Evolutionary conservation across 2,797 vertebrate genomes (phyloP), one percentile per base, ranked within the genome.

Genomic region (Tachyglossus aculeatus): DNA sequence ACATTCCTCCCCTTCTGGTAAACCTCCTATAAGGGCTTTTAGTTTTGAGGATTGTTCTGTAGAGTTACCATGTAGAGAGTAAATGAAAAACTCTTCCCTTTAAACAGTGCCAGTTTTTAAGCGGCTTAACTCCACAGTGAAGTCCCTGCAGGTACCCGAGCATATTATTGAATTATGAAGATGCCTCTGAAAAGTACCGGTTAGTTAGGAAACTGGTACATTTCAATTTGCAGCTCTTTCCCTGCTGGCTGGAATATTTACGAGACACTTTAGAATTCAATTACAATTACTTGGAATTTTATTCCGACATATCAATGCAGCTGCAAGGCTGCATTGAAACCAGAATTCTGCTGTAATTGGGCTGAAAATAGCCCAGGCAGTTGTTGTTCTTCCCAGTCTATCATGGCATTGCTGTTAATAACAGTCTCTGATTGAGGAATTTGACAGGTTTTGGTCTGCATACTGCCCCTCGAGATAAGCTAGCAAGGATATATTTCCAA

Each of bases 131-230:
- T 0, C 0, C n/a, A 6, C 60, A 38, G 36, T 78, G 41, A 62
- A 55, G 50, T 69, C 59, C 52, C 25, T 80, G 47, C 39, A 78
- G 63, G 33, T 39, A 52, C 27, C 48, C 67, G 75, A 81, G 76
- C 45, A 48, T 83, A 34, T 40, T 50, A 76, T 68, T 67, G 27
- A 81, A 68, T 68, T 76, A 58, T 71, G 58, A 64, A 57, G 67
- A 57, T 78, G 37, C 25, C 60, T 67, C 50, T 64, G 0, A 62
- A 75, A 37, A 80, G 25, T 45, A 14, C 58, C 52, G 22, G 73
- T 62, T 79, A 56, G 51, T 76, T 78, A 76, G 71, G 74, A 78
- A 84, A 81, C 29, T 56, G 40, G 60, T 71, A n/a, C 33, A 50
- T 71, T 83, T 71, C 4, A 78, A 63, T 81, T 88, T 66, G 19